Evolutionary conservation across 2,113 vertebrate species (phyloP).

Genomic region (Mus musculus): GRCm39 chr14:58077001-58077500

Average conservation of each 20-base stretch:
- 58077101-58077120: slow-evolving; percentile 52
- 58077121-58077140: not conserved
- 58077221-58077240: not conserved
- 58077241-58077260: not conserved
- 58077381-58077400: not conserved
- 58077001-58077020: slow-evolving; percentile 83
- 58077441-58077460: not conserved
- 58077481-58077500: not conserved
- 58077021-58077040: slow-evolving; percentile 83
- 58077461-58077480: not conserved
- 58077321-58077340: not conserved
- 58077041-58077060: slow-evolving; percentile 83
- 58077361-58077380: not conserved
- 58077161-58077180: not conserved
- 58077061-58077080: slow-evolving; percentile 82
- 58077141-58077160: not conserved
- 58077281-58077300: not conserved
- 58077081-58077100: slow-evolving; percentile 67
- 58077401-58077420: not conserved
- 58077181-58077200: not conserved
- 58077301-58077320: not conserved
- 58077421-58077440: not conserved
- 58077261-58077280: not conserved
- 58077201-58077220: not conserved
- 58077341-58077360: not conserved